A percentile compares a stretch with the other conserved stretches of the same genome.
phyloP scores from a whole-genome alignment of 2,113 vertebrate genomes.

The Platichthys flesus region DNA sequence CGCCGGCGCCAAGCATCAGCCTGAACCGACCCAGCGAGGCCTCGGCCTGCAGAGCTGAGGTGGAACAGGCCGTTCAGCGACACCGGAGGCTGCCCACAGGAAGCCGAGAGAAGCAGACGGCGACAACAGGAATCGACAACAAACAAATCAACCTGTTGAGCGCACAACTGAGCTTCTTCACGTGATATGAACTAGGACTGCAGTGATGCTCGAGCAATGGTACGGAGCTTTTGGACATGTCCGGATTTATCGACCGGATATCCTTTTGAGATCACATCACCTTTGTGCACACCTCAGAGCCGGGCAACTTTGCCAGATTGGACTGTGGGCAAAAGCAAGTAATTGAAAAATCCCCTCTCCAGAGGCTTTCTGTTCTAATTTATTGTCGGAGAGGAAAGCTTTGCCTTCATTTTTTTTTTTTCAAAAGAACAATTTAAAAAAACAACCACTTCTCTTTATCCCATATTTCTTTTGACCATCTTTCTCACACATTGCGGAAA shows the following conservation, averaged over 20 bases:
- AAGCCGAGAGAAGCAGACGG: slow-evolving; percentile 31
- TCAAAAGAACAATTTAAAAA: slow-evolving; percentile 43
- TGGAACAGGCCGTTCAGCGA: slow-evolving; percentile 14
- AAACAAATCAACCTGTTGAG: slow-evolving; percentile 53
- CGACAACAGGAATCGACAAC: slow-evolving; percentile 35
- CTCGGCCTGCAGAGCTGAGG: slow-evolving; percentile 38
- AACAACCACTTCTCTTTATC: not conserved
- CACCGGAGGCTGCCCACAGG: slow-evolving; percentile 11
- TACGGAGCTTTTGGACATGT: slow-evolving; percentile 62
- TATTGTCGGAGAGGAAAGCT: slow-evolving; percentile 30
- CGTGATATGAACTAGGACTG: slow-evolving; percentile 54
- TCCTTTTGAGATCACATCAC: slow-evolving; percentile 62
- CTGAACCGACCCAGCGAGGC: slow-evolving; percentile 16
- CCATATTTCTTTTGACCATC: slow-evolving; percentile 35
- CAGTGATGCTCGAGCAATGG: slow-evolving; percentile 65
- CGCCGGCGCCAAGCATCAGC: slow-evolving; percentile 44
- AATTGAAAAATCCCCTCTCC: slow-evolving; percentile 62
- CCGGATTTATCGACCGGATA: slow-evolving; percentile 73
- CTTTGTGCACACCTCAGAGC: slow-evolving; percentile 57
- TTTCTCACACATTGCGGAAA: slow-evolving; percentile 53
- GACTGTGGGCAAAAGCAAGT: slow-evolving; percentile 67
- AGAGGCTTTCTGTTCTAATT: slow-evolving; percentile 57
- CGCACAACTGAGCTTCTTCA: slow-evolving; percentile 39
- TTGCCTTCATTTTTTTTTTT: slow-evolving; percentile 18
- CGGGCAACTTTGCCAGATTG: slow-evolving; percentile 56